These are phyloP conservation scores for Thaleichthys pacificus DNA, from an alignment of 2,797 vertebrate species.

Conservation along the genomic window DNA sequence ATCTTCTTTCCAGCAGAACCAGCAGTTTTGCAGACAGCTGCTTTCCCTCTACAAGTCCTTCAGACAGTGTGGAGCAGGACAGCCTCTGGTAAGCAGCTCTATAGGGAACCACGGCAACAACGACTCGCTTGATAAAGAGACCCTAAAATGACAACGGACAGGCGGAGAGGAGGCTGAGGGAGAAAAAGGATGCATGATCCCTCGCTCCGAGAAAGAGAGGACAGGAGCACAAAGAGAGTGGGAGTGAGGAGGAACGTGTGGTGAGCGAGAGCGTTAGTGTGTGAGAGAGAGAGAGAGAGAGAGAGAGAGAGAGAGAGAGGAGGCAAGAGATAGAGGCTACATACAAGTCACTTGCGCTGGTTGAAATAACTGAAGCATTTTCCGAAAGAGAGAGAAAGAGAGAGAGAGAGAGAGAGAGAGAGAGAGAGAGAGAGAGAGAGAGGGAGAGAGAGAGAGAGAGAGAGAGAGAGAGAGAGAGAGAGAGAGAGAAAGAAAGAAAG, in stretches of 20 bases:
- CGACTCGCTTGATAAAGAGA: constrained; percentile 46
- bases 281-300: constrained; percentile 48
- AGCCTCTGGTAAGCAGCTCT: constrained; percentile 48
- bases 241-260: constrained; percentile 23
- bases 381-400: constrained; percentile 50
- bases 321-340: too few species aligned
- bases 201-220: constrained; percentile 59
- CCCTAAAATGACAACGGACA: constrained; percentile 41
- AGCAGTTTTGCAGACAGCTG: constrained; percentile 28
- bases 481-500: constrained; percentile 29
- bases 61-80: constrained; percentile 21
- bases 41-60: constrained; percentile 58
- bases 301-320: constrained; percentile 26
- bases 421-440: constrained; percentile 28
- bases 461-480: constrained; percentile 27
- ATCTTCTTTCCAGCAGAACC: constrained; percentile 39
- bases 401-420: constrained; percentile 26
- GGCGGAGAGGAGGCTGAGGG: constrained; percentile 40
- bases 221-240: constrained; percentile 51
- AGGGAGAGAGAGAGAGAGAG: constrained; percentile 25
- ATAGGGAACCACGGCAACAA: constrained; percentile 31
- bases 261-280: constrained; percentile 18
- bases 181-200: constrained; percentile 64
- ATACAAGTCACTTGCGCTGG: constrained; percentile 22
- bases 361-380: constrained; percentile 70